These are phyloP conservation scores for Tryphoninae sp. DNA, from an alignment of 2,888 invertebrate species.

Conservation along the genomic window DNA sequence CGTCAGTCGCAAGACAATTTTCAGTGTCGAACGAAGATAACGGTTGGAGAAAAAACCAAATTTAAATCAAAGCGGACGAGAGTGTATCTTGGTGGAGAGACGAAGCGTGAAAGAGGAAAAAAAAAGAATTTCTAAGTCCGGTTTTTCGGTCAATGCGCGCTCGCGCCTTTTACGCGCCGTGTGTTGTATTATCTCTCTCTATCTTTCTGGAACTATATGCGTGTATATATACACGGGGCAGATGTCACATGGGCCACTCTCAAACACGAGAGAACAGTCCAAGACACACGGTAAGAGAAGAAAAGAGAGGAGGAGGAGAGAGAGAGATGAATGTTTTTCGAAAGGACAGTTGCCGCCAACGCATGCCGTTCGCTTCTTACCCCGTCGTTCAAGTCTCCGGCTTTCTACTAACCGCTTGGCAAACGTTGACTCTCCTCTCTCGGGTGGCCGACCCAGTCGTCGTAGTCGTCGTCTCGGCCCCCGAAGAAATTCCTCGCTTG, in stretches of 20 bases:
- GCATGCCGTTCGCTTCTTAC: conserved; percentile 77
- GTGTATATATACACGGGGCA: conserved; percentile 40
- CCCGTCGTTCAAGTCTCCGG: conserved; percentile 79
- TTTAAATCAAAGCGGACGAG: conserved; percentile 37
- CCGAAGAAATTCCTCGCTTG: conserved; percentile 76
- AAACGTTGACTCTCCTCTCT: conserved; percentile 71
- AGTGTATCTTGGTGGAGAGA: conserved; percentile 25
- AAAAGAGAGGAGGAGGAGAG: conserved; percentile 24
- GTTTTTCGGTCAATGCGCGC: conserved; percentile 57
- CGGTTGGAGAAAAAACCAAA: conserved; percentile 8
- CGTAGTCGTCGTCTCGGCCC: conserved; percentile 68
- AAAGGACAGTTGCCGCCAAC: conserved; percentile 76
- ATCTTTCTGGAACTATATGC: conserved; percentile 31
- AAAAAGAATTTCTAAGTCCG: conserved; percentile 43
- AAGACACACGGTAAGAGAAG: conserved; percentile 26
- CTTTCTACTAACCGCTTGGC: conserved; percentile 75
- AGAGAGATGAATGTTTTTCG: conserved; percentile 75
- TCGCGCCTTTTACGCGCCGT: conserved; percentile 35
- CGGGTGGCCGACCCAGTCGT: conserved; percentile 68
- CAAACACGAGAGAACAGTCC: conserved; percentile 37
- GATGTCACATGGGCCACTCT: conserved; percentile 61
- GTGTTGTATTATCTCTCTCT: conserved; percentile 16
- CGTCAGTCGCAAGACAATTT: no score
- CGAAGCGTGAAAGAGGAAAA: conserved; percentile 34
- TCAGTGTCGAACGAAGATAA: conserved; percentile 3